Conservation (phyloP, 2,797 vertebrate species). For the Artibeus lituratus region DNA sequence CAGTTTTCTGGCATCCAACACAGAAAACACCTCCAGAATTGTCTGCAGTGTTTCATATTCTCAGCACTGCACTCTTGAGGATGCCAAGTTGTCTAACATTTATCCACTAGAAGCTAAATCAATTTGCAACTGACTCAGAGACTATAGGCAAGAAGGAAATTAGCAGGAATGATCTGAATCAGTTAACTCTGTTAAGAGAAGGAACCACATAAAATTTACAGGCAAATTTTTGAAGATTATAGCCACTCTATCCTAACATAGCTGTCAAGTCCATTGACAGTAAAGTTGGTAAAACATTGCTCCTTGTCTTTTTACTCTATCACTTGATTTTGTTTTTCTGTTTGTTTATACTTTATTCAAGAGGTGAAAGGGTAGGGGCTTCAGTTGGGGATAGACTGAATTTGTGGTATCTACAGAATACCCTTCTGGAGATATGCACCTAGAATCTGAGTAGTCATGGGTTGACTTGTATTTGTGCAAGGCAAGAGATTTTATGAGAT, state of each 20-base stretch:
- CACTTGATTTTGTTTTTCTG: not conserved
- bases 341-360: not conserved
- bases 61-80: not conserved
- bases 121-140: not conserved
- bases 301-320: not conserved
- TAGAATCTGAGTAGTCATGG: fast-evolving
- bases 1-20: not conserved
- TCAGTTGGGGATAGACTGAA: not conserved
- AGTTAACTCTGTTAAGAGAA: not conserved
- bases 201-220: not conserved
- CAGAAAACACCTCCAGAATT: not conserved
- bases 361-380: not conserved
- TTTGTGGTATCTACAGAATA: not conserved
- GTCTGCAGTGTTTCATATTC: not conserved
- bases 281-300: not conserved
- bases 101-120: not conserved
- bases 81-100: not conserved
- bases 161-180: not conserved
- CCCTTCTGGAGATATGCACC: not conserved
- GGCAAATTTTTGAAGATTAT: not conserved
- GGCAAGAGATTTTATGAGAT: not conserved
- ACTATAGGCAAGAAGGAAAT: not conserved
- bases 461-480: not conserved
- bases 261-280: too few relatives aligned
- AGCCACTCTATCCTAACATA: not conserved